Base-by-base conservation (phyloP, 2,797 vertebrate genomes). In the Manis crassicaudata region DNA sequence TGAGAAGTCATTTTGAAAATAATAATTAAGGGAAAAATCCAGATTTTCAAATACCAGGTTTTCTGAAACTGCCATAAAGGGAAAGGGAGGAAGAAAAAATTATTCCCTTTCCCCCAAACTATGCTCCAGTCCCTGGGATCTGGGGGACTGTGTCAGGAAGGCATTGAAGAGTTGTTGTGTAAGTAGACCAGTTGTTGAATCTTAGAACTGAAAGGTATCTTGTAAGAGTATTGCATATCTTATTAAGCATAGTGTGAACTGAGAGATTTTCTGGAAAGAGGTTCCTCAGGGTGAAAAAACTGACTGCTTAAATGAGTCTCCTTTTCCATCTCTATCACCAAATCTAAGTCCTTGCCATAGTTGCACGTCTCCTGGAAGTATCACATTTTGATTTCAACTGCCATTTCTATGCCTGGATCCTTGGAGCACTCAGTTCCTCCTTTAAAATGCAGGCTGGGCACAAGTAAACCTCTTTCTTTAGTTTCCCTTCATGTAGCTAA, bases 171-270 rank as follows among this genome's bases (percentile, higher is more conserved):
- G 43, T 13, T 86, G 10, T 65, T 70, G 46, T 46, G 7, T n/a
- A 9, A 27, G 54, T 29, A 90, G 35, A 75, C 37, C 35, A 14
- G 7, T 9, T 84, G 77, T 70, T 17, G 62, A 90, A n/a, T 46
- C 60, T 75, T 83, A 79, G 60, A 80, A 70, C n/a, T 32, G 6
- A 16, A 84, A 72, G 35, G 27, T 20, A 65, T 58, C 54, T 88
- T 62, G 7, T 32, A 62, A 88, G 37, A 90, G 63, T 62, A 75
- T 50, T 40, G 40, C 62, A 17, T 68, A 75, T 63, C 21, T 96
- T 63, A 94, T 81, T 88, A 90, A 87, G 84, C 46, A 79, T 11
- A 52, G 52, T 65, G 6, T 84, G 46, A 95, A 88, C 60, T 43
- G 46, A 50, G 35, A 80, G 52, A 8, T 50, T 79, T 67, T 68